Percentiles rank a stretch among this genome's conserved stretches.
Conservation (phyloP, 2,113 vertebrate species). For the Coracopsis vasa region DNA sequence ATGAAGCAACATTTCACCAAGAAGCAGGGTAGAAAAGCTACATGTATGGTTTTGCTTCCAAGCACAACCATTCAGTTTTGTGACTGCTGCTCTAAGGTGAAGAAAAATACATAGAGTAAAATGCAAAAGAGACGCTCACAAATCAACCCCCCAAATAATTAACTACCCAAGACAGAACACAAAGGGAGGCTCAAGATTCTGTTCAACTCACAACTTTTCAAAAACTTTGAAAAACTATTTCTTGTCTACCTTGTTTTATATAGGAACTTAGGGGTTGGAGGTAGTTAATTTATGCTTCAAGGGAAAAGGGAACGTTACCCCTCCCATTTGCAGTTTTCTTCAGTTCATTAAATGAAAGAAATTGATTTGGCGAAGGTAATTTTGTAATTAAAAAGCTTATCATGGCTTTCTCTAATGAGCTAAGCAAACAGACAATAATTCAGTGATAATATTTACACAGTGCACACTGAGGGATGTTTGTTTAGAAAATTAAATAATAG, state of each 20-base stretch:
- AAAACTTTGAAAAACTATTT: not conserved
- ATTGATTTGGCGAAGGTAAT: slow-evolving; percentile 81
- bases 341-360: slow-evolving; percentile 80
- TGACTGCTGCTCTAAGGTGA: not conserved
- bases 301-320: slow-evolving; percentile 22
- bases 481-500: slow-evolving; percentile 76
- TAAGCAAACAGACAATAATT: slow-evolving; percentile 81
- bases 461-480: slow-evolving; percentile 55
- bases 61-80: not conserved
- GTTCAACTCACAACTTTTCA: not conserved
- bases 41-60: not conserved
- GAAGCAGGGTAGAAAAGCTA: not conserved
- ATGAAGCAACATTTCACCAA: not conserved
- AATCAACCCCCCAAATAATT: not conserved
- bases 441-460: slow-evolving; percentile 79
- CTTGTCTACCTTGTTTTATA: not conserved
- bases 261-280: not conserved
- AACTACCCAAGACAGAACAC: not conserved
- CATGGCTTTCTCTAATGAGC: slow-evolving; percentile 79
- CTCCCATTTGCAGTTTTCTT: slow-evolving; percentile 65
- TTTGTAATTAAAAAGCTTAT: slow-evolving; percentile 87
- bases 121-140: not conserved
- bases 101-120: not conserved
- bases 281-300: slow-evolving; percentile 19
- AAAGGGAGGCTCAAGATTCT: not conserved